Evolutionary conservation across 2,797 vertebrate species (phyloP).

Genomic region (Scyliorhinus canicula): DNA sequence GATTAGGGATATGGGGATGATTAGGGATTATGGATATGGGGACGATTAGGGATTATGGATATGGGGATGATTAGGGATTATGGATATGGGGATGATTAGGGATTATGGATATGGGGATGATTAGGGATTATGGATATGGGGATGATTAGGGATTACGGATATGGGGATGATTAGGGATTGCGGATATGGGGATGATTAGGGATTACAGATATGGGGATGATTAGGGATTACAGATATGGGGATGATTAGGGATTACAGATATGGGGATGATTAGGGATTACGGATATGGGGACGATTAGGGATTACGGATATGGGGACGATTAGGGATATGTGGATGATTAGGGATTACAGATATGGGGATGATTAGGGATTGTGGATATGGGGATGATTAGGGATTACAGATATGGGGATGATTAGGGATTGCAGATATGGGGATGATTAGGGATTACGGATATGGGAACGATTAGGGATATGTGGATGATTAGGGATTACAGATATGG

Average conservation of each 20-base stretch:
- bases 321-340: too few relatives aligned
- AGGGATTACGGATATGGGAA: background rate
- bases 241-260: background rate
- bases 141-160: background rate
- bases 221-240: background rate
- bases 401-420: background rate
- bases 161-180: background rate
- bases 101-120: background rate
- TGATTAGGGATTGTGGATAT: background rate
- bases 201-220: background rate
- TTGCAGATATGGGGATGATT: background rate
- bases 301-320: background rate
- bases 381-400: background rate
- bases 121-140: background rate
- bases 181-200: background rate
- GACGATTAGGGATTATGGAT: background rate
- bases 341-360: background rate
- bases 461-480: too few relatives aligned
- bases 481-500: background rate
- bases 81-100: background rate
- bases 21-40: background rate
- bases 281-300: background rate
- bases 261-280: background rate
- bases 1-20: background rate
- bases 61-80: background rate